These are phyloP conservation scores for Caenorhabditis plicata DNA, from an alignment of 2,888 invertebrate genomes.

Conservation along the genomic window DNA sequence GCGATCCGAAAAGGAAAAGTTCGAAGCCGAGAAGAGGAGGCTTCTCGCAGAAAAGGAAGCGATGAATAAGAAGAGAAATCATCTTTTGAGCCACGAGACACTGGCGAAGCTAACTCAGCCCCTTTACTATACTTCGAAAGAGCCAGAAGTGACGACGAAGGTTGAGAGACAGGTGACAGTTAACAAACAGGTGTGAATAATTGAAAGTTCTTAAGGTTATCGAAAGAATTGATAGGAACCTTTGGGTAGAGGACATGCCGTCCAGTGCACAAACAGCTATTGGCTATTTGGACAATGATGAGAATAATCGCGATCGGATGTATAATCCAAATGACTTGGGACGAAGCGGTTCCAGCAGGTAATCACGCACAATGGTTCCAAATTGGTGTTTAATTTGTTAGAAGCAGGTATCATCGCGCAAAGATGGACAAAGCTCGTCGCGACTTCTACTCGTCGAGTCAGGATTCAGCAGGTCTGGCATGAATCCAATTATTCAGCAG, in stretches of 20 bases:
- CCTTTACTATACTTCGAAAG: conserved; percentile 48
- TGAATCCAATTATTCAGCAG: conserved; percentile 11
- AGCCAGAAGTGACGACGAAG: conserved; percentile 57
- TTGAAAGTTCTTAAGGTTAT: conserved; percentile 46
- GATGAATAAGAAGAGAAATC: conserved; percentile 44
- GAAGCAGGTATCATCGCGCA: conserved; percentile 44
- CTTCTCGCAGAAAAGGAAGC: conserved; percentile 57
- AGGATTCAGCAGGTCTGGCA: conserved; percentile 51
- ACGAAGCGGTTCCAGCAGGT: conserved; percentile 47
- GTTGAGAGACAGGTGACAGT: conserved; percentile 49
- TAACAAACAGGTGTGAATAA: background rate
- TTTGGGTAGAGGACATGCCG: conserved; percentile 55
- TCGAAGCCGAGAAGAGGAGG: conserved; percentile 58
- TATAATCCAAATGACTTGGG: conserved; percentile 43
- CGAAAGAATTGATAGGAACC: conserved; percentile 61
- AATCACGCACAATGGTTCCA: background rate
- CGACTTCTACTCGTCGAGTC: conserved; percentile 55
- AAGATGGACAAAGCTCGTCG: conserved; percentile 57
- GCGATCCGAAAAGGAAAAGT: conserved; percentile 57
- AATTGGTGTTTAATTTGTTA: conserved; percentile 5
- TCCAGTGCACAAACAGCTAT: conserved; percentile 33
- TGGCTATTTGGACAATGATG: conserved; percentile 43
- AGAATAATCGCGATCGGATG: conserved; percentile 33
- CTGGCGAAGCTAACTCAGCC: conserved; percentile 58
- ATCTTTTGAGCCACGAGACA: conserved; percentile 51